Conservation (phyloP, 1,140 invertebrate species). For the Drosophila elegans region DNA sequence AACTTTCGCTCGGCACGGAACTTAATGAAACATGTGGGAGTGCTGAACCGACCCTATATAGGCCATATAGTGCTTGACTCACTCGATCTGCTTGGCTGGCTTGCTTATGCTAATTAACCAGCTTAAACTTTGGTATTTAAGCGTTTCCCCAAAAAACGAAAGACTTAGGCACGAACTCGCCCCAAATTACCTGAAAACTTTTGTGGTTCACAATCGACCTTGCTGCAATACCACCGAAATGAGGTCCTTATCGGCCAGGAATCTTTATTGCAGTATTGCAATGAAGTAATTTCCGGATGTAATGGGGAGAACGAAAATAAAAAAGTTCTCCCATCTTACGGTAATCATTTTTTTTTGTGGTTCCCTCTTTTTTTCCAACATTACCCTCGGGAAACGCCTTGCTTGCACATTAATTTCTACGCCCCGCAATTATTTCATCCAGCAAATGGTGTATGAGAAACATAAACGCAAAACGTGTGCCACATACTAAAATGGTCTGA, state of each 20-base stretch:
- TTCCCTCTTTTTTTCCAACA: background rate
- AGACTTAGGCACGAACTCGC: conserved; percentile 73
- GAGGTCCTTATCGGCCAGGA: conserved; percentile 35
- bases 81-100: conserved; percentile 54
- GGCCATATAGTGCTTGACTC: conserved; percentile 52
- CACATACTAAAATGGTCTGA: conserved; percentile 60
- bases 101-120: conserved; percentile 64
- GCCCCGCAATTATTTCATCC: conserved; percentile 74
- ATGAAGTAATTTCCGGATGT: conserved; percentile 76
- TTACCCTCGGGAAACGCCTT: conserved; percentile 15
- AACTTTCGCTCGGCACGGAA: conserved; percentile 69
- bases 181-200: conserved; percentile 1
- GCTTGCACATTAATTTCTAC: conserved; percentile 66
- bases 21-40: conserved; percentile 44
- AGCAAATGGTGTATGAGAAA: conserved; percentile 71
- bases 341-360: conserved; percentile 40
- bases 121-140: conserved; percentile 72
- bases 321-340: conserved; percentile 46
- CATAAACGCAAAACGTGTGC: conserved; percentile 75
- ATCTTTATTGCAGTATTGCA: conserved; percentile 57
- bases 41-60: conserved; percentile 39
- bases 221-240: conserved; percentile 29
- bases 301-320: conserved; percentile 14
- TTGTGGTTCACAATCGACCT: conserved; percentile 45
- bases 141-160: conserved; percentile 41